Percentiles rank a stretch among this genome's conserved stretches.
Evolutionary conservation across 2,888 invertebrate genomes (phyloP).

Genomic region (Lasioglossum marginatum): DNA sequence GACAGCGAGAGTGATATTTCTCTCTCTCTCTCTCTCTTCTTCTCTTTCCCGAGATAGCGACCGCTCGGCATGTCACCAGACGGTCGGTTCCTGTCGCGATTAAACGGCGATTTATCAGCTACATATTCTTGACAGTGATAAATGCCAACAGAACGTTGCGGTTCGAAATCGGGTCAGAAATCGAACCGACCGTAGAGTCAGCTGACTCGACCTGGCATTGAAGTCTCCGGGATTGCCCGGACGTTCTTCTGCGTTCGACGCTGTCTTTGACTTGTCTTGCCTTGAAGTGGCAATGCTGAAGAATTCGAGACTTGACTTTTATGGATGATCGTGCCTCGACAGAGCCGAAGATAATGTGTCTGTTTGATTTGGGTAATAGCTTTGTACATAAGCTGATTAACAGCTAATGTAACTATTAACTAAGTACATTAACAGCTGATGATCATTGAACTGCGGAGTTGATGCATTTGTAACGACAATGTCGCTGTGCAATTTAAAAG

Average conservation of each 20-base stretch:
- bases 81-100: constrained; percentile 57
- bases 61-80: constrained; percentile 44
- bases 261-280: constrained; percentile 13
- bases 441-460: too few species aligned
- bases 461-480: too few species aligned
- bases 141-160: constrained; percentile 42
- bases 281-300: not conserved
- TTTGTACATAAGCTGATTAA: not conserved
- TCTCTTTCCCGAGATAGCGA: not conserved
- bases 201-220: constrained; percentile 21
- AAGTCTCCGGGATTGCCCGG: not conserved
- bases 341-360: not conserved
- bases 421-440: too few species aligned
- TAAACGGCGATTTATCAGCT: constrained; percentile 69
- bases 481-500: too few species aligned
- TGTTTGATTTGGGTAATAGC: not conserved
- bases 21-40: not conserved
- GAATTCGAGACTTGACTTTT: not conserved
- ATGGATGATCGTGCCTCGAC: not conserved
- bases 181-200: constrained; percentile 15
- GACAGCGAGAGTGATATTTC: constrained; percentile 64
- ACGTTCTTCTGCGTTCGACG: not conserved
- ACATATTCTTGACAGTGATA: constrained; percentile 62
- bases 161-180: constrained; percentile 39
- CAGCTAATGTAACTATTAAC: too few species aligned